Evolutionary conservation across 2,113 vertebrate species (phyloP).

Genomic region (Tychaedon coryphoeus): DNA sequence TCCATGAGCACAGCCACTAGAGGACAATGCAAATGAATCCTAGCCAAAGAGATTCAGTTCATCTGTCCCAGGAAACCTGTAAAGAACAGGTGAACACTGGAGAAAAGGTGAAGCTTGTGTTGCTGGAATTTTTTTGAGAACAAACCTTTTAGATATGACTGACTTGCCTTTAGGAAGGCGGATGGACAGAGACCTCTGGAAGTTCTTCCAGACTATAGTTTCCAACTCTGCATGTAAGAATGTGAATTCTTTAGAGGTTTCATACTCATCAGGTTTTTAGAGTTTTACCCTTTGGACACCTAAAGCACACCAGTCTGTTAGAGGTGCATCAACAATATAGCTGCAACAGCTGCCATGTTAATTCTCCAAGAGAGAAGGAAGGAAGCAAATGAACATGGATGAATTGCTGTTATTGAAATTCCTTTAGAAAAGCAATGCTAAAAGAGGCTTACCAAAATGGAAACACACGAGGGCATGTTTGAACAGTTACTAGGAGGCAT

Average conservation of each 20-base stretch:
- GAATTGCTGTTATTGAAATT: neutral
- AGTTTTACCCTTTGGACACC: neutral
- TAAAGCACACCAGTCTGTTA: neutral
- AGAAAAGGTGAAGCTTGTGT: neutral
- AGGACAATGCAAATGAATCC: neutral
- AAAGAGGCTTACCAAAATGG: neutral
- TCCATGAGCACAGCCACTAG: fast-evolving
- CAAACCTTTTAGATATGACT: neutral
- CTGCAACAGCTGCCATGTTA: neutral
- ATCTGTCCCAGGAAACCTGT: neutral
- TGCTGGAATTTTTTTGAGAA: neutral
- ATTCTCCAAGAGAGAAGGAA: neutral
- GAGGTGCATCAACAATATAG: neutral
- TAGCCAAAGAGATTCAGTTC: neutral
- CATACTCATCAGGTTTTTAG: neutral
- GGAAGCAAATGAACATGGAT: neutral
- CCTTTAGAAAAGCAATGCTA: neutral
- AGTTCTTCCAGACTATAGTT: neutral
- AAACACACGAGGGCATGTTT: neutral
- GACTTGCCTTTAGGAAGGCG: neutral
- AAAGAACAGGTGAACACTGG: neutral
- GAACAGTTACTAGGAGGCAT: neutral
- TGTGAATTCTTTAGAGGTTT: neutral
- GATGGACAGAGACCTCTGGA: neutral
- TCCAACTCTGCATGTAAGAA: neutral